Percentiles rank a stretch among this genome's conserved stretches.
Evolutionary conservation across 2,797 vertebrate genomes (phyloP).

Genomic region (Orientallactaga sibirica): DNA sequence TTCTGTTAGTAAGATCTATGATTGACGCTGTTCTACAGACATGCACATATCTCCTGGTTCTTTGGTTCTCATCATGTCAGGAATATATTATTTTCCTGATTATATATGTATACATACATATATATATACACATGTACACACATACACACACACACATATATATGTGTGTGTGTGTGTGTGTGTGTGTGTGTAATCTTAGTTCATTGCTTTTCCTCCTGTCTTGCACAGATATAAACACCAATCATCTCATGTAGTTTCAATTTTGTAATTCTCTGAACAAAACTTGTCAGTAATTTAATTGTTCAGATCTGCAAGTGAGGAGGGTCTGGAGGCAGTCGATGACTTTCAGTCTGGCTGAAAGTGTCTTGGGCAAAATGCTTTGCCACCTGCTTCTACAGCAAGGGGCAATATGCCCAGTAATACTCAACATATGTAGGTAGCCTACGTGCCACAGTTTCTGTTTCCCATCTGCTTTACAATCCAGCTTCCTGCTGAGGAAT

Average conservation of each 20-base stretch:
- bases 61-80: constrained; percentile 21
- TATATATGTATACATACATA: no score
- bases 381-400: constrained; percentile 51
- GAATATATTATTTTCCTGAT: background rate
- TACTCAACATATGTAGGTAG: constrained; percentile 55
- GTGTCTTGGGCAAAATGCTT: constrained; percentile 20
- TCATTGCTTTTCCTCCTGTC: constrained; percentile 26
- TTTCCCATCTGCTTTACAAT: constrained; percentile 45
- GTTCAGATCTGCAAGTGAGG: constrained; percentile 3
- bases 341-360: constrained; percentile 17
- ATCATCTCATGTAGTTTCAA: background rate
- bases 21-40: background rate
- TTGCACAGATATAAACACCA: background rate
- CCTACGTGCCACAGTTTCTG: constrained; percentile 22
- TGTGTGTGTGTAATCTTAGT: background rate
- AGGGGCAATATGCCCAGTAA: constrained; percentile 57
- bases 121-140: no score
- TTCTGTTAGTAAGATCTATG: background rate
- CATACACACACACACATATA: no score
- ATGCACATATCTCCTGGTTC: background rate
- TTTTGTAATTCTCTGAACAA: background rate
- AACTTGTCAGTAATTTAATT: constrained; percentile 49
- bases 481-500: constrained; percentile 48
- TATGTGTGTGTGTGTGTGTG: no score
- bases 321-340: background rate